Conservation (phyloP, 2,113 vertebrate genomes). For the Procavia capensis region DNA sequence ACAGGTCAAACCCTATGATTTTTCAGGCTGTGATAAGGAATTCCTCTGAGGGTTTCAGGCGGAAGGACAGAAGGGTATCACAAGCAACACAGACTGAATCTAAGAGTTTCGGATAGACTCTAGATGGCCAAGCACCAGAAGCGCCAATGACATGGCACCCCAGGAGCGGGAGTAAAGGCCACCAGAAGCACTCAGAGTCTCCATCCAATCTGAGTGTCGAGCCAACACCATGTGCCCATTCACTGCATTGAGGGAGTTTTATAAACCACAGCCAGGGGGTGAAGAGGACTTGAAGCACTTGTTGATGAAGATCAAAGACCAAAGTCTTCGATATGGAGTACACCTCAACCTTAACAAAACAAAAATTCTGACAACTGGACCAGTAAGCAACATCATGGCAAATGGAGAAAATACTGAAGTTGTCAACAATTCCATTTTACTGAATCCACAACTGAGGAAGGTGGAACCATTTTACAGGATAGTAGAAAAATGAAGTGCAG, state of each 20-base stretch:
- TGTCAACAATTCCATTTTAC: not conserved
- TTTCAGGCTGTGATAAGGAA: rapidly evolving
- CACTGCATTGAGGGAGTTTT: not conserved
- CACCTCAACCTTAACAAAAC: not conserved
- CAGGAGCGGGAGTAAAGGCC: no score
- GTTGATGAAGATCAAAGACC: not conserved
- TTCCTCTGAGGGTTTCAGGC: not conserved
- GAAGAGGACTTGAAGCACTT: not conserved
- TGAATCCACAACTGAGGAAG: not conserved
- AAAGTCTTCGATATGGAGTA: not conserved
- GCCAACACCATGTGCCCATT: not conserved
- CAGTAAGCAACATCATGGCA: not conserved
- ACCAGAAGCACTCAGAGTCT: not conserved
- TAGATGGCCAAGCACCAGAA: rapidly evolving
- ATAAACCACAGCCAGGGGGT: not conserved
- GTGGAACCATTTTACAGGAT: not conserved
- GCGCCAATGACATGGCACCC: not conserved
- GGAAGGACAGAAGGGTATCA: not conserved
- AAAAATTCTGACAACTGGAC: not conserved
- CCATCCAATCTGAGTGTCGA: not conserved
- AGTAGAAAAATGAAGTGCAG: rapidly evolving
- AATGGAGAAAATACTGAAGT: not conserved
- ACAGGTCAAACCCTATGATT: not conserved
- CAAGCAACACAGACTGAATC: not conserved
- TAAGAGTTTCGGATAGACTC: rapidly evolving